Conservation (phyloP, 2,113 vertebrate genomes). For the Atherinomorus stipes region DNA sequence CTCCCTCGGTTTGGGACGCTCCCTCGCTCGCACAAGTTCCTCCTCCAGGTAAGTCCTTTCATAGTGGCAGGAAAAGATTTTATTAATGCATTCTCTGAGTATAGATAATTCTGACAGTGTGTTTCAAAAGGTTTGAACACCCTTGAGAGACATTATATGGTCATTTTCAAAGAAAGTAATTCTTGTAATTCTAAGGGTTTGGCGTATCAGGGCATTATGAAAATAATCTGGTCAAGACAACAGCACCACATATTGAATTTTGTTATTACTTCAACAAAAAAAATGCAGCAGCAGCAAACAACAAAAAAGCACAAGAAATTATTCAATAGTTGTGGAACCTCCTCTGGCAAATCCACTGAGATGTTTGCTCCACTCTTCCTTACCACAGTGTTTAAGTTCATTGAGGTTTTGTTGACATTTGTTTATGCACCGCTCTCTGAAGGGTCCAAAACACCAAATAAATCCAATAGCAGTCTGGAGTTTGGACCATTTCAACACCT, state of each 20-base stretch:
- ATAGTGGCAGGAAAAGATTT: background rate
- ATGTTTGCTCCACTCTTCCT: background rate
- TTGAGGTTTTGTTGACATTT: too few relatives aligned
- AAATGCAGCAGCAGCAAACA: background rate
- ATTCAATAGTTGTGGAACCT: background rate
- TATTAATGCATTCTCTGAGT: background rate
- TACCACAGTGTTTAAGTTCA: background rate
- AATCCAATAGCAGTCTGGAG: too few relatives aligned
- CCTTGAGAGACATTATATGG: background rate
- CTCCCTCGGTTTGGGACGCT: slow-evolving; percentile 92
- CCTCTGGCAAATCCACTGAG: too few relatives aligned
- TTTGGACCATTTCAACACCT: too few relatives aligned
- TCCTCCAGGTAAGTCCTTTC: slow-evolving; percentile 96
- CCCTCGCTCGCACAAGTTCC: slow-evolving; percentile 92
- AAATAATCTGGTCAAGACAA: background rate
- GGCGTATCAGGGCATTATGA: background rate
- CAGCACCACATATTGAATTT: background rate
- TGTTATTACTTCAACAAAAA: background rate
- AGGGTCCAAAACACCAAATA: too few relatives aligned
- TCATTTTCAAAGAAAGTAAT: background rate
- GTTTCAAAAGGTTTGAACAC: background rate
- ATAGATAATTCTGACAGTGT: background rate
- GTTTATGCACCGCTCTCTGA: too few relatives aligned
- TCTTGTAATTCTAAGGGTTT: background rate
- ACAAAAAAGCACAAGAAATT: background rate